phyloP scores from a whole-genome alignment of 2,888 invertebrate genomes.

The Heliconius charithonia region DNA sequence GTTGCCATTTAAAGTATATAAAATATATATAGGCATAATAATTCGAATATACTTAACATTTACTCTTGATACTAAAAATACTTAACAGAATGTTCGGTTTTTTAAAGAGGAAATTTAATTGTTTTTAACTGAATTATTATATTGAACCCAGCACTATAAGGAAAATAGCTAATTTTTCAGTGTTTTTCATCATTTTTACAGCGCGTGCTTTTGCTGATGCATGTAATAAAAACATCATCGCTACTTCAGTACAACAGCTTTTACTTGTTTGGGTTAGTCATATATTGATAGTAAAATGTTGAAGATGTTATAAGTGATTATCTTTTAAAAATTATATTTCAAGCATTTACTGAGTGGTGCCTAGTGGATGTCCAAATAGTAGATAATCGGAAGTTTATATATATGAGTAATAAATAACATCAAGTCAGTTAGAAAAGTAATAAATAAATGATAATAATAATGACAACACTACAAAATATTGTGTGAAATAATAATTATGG shows the following conservation, averaged over 20 bases:
- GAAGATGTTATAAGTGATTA: not conserved
- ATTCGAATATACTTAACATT: not conserved
- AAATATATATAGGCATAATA: not conserved
- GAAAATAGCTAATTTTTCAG: not conserved
- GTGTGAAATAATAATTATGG: too few relatives aligned
- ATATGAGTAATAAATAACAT: too few relatives aligned
- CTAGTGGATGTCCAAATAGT: too few relatives aligned
- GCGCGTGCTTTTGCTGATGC: slow-evolving; percentile 10
- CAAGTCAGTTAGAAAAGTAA: too few relatives aligned
- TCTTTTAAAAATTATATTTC: not conserved
- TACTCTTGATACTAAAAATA: not conserved
- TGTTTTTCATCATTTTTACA: not conserved
- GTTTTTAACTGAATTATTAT: not conserved
- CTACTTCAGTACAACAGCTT: slow-evolving; percentile 11
- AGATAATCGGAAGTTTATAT: too few relatives aligned
- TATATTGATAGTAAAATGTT: not conserved
- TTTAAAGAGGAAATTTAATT: not conserved
- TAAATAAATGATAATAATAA: too few relatives aligned
- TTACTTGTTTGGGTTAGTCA: slow-evolving; percentile 3
- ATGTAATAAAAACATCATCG: not conserved
- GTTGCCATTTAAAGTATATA: too few relatives aligned
- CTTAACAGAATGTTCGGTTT: not conserved
- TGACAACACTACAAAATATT: too few relatives aligned
- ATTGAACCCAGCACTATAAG: slow-evolving; percentile 45
- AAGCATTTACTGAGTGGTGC: not conserved